Base-by-base conservation (phyloP, 2,888 invertebrate species). In the Mellilla xanthometata region DNA sequence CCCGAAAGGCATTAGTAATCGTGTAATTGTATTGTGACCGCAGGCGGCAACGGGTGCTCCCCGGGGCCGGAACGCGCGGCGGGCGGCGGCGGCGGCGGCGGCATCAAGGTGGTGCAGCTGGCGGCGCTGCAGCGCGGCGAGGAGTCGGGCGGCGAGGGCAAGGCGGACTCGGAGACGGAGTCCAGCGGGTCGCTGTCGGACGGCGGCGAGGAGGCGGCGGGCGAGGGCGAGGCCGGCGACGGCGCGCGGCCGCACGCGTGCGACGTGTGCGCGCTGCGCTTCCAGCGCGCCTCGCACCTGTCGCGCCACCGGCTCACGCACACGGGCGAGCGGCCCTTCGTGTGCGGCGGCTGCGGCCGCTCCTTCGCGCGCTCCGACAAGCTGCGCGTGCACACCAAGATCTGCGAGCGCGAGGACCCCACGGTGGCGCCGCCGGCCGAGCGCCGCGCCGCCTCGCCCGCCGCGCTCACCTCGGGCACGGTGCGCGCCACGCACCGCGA, bases 281-380 rank as follows among this genome's bases (percentile, higher is more conserved):
- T 94, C 76, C 92, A 93, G 53, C 88, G 94, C 30, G 92, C 94
- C 7, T 94, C 94, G 0, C 94, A 94, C 75, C 80, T 94, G 57
- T 91, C 92, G 29, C 90, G 94, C 0, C 94, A 94, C 72, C 91
- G 93, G 56, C 87, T 94, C 49, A 93, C 93, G 15, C 94, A 94
- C 78, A 94, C 94, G 0, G 94, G 94, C 45, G 93, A 94, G 78
- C 81, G 93, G 6, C 94, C 94, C 2, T 94, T 92, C 76, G 91
- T 91, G 39, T 94, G 94, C 75, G 91, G 91, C 59, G 91, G 92
- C 53, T 94, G 94, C 76, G 93, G 93, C 0, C 92, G 94, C 41
- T 92, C 93, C 57, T 94, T 94, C 81, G 93, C 94, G 12, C 85
- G 94, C 46, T 93, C 93, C 58, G 94, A 94, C 76, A 94, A 94